These are phyloP conservation scores for Pseudois nayaur DNA, from an alignment of 2,113 vertebrate species.

Conservation along the genomic window DNA sequence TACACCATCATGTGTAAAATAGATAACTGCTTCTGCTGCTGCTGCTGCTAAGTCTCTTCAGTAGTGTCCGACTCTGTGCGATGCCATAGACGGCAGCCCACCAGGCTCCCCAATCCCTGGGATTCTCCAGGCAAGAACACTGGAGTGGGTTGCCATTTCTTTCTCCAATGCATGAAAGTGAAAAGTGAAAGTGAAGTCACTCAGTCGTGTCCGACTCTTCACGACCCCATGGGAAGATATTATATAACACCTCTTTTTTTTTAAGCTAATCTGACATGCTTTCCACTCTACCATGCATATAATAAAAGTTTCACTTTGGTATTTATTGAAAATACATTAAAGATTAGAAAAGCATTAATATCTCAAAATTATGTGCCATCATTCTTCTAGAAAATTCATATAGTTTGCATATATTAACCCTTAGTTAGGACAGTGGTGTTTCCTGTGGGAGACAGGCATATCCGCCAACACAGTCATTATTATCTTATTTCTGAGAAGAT, in stretches of 20 bases:
- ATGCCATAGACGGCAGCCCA: too few species aligned
- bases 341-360: conserved; percentile 20
- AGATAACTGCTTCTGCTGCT: background rate
- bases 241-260: background rate
- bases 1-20: background rate
- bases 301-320: background rate
- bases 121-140: too few species aligned
- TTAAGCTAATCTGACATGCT: background rate
- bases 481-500: background rate
- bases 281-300: background rate
- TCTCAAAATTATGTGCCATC: background rate
- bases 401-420: conserved; percentile 21
- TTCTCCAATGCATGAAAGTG: too few species aligned
- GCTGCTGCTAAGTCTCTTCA: too few species aligned
- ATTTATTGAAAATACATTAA: conserved; percentile 6
- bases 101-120: too few species aligned
- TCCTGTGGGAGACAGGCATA: background rate
- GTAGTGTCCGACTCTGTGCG: too few species aligned
- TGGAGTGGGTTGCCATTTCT: too few species aligned
- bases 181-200: too few species aligned
- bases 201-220: too few species aligned
- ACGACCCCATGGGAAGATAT: background rate
- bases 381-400: background rate
- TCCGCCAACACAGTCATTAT: background rate
- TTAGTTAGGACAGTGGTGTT: background rate